phyloP scores from a whole-genome alignment of 2,797 vertebrate genomes.

The Squalus acanthias region DNA sequence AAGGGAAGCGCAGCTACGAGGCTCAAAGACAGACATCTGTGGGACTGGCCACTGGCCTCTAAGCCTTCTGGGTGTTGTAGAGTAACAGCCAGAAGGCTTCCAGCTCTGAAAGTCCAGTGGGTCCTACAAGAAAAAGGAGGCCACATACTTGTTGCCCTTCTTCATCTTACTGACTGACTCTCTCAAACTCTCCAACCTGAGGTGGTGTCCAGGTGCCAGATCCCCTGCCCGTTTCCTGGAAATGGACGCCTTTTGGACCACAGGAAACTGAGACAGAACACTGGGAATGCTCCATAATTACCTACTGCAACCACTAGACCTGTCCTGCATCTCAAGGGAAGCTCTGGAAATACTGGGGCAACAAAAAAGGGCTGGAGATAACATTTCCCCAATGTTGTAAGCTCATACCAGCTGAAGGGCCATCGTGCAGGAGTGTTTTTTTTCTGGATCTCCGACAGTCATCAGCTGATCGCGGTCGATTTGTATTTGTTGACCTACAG shows the following conservation, averaged over 20 bases:
- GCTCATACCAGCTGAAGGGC: conserved; percentile 3
- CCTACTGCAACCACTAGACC: neutral
- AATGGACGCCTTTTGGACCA: neutral
- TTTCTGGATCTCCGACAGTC: conserved; percentile 10
- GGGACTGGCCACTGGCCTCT: neutral
- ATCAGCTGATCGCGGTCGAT: conserved; percentile 39
- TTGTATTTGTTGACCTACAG: conserved; percentile 41
- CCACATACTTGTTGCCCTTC: neutral
- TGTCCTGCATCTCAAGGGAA: neutral
- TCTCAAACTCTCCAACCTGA: neutral
- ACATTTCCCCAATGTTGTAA: neutral
- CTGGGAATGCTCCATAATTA: neutral
- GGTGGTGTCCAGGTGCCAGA: neutral
- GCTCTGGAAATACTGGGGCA: neutral
- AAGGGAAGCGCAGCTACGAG: neutral
- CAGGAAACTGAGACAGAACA: neutral
- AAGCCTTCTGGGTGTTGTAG: neutral
- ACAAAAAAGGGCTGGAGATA: neutral
- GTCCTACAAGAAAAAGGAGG: neutral
- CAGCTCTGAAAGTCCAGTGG: neutral
- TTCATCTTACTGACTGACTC: neutral
- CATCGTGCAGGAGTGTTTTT: neutral
- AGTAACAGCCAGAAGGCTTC: neutral
- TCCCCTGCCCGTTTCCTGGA: neutral
- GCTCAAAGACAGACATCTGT: neutral